A percentile compares a stretch with the other conserved stretches of the same genome.
These are phyloP conservation scores for Pseudanteris insignis DNA, from an alignment of 2,888 invertebrate genomes.

Conservation along the genomic window DNA sequence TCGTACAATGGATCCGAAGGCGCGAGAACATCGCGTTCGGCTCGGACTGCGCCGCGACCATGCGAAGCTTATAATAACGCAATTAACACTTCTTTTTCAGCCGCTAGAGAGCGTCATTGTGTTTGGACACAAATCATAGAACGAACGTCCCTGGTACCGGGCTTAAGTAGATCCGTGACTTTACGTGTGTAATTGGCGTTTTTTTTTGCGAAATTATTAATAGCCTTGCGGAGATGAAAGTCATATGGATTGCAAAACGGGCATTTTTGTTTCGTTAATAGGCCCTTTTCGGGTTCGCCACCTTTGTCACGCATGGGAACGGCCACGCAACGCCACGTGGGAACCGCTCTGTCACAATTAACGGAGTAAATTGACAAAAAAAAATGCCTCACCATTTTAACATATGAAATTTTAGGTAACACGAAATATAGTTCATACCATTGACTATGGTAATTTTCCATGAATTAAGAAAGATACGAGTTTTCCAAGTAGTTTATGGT, in stretches of 20 bases:
- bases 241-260: slow-evolving; percentile 13
- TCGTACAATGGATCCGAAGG: slow-evolving; percentile 57
- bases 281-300: neutral
- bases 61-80: slow-evolving; percentile 57
- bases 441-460: too few relatives aligned
- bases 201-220: slow-evolving; percentile 33
- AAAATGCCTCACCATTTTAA: too few relatives aligned
- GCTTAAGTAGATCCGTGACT: slow-evolving; percentile 32
- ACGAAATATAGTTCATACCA: too few relatives aligned
- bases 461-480: too few relatives aligned
- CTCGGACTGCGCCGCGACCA: slow-evolving; percentile 35
- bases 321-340: too few relatives aligned
- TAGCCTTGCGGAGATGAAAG: slow-evolving; percentile 36
- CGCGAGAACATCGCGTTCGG: slow-evolving; percentile 56
- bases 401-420: too few relatives aligned
- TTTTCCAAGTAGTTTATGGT: too few relatives aligned
- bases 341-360: too few relatives aligned
- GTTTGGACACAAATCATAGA: slow-evolving; percentile 49
- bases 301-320: neutral
- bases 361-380: too few relatives aligned
- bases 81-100: slow-evolving; percentile 64
- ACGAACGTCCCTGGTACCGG: slow-evolving; percentile 44
- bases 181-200: slow-evolving; percentile 34
- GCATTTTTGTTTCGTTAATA: slow-evolving; percentile 5
- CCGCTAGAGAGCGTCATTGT: slow-evolving; percentile 46